These are phyloP conservation scores for Oxyteleia sp. DNA, from an alignment of 2,888 invertebrate genomes.

Conservation along the genomic window DNA sequence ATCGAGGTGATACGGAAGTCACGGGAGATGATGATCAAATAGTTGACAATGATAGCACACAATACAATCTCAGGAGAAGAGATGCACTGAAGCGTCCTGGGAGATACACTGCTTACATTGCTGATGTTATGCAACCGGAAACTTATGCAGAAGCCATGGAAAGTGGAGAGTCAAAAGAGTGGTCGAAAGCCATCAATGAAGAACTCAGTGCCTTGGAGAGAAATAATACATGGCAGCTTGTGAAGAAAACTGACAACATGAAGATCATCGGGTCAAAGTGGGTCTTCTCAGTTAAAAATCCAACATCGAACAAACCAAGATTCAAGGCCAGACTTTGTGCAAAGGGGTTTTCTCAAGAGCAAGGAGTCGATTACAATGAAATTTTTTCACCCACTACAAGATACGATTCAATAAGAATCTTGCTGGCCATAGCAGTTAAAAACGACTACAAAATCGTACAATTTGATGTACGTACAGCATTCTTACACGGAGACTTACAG, in stretches of 20 bases:
- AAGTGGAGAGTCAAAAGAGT: slow-evolving; percentile 11
- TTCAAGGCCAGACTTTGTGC: slow-evolving; percentile 54
- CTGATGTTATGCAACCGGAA: slow-evolving; percentile 12
- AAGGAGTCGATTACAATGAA: slow-evolving; percentile 44
- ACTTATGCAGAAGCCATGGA: slow-evolving; percentile 34
- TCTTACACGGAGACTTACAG: slow-evolving; percentile 39
- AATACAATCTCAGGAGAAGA: background rate
- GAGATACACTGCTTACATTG: slow-evolving; percentile 5
- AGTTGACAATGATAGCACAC: background rate
- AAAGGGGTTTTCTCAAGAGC: slow-evolving; percentile 32
- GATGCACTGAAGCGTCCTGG: background rate
- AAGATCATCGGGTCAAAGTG: slow-evolving; percentile 50
- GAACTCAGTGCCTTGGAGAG: slow-evolving; percentile 31
- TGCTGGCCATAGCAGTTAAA: slow-evolving; percentile 30
- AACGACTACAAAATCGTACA: slow-evolving; percentile 29
- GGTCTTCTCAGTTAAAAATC: slow-evolving; percentile 41
- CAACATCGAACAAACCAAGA: slow-evolving; percentile 4
- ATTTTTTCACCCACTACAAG: slow-evolving; percentile 28
- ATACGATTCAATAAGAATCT: slow-evolving; percentile 35
- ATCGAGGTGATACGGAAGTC: no score
- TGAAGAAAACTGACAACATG: slow-evolving; percentile 2
- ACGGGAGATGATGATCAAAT: background rate
- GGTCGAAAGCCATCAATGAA: slow-evolving; percentile 34
- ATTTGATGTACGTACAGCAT: slow-evolving; percentile 49
- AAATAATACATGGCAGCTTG: slow-evolving; percentile 31